These are phyloP conservation scores for Globodera rostochiensis DNA, from an alignment of 1,140 invertebrate genomes.

Conservation along the genomic window DNA sequence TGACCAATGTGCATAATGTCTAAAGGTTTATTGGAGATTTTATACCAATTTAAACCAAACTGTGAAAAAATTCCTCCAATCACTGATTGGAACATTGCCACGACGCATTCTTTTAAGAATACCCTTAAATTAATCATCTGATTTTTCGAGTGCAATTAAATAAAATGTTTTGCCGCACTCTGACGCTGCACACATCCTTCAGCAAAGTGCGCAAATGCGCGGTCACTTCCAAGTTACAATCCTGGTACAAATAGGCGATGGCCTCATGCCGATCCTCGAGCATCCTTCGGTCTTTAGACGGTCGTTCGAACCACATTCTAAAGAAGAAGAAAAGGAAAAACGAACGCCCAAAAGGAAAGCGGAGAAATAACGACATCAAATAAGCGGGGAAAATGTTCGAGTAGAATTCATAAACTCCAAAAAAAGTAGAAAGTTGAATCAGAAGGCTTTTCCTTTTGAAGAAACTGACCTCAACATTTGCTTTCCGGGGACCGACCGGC, in stretches of 20 bases:
- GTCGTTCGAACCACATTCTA: conserved; percentile 58
- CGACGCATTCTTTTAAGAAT: conserved; percentile 45
- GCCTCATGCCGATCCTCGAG: conserved; percentile 52
- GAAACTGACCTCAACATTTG: conserved; percentile 29
- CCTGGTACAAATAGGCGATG: conserved; percentile 57
- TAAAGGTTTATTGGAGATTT: conserved; percentile 16
- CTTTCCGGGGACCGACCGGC: conserved; percentile 45
- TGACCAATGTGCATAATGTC: conserved; percentile 45
- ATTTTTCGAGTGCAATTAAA: not conserved
- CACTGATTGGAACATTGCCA: conserved; percentile 43
- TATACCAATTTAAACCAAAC: conserved; percentile 26
- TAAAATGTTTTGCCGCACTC: conserved; percentile 18
- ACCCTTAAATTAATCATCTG: conserved; percentile 36
- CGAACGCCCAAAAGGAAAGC: not conserved
- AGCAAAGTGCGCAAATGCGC: conserved; percentile 36
- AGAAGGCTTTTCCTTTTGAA: not conserved
- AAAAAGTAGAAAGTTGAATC: not conserved
- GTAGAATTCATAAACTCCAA: too few relatives aligned
- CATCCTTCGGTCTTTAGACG: conserved; percentile 47
- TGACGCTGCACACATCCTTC: conserved; percentile 43
- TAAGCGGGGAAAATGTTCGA: too few relatives aligned
- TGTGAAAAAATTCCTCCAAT: conserved; percentile 55
- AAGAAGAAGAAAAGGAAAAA: conserved; percentile 16
- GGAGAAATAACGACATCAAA: not conserved
- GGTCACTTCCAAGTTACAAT: conserved; percentile 54